A percentile compares a stretch with the other conserved stretches of the same genome.
These are phyloP conservation scores for Vireo altiloquus DNA, from an alignment of 2,113 vertebrate species.

Conservation along the genomic window DNA sequence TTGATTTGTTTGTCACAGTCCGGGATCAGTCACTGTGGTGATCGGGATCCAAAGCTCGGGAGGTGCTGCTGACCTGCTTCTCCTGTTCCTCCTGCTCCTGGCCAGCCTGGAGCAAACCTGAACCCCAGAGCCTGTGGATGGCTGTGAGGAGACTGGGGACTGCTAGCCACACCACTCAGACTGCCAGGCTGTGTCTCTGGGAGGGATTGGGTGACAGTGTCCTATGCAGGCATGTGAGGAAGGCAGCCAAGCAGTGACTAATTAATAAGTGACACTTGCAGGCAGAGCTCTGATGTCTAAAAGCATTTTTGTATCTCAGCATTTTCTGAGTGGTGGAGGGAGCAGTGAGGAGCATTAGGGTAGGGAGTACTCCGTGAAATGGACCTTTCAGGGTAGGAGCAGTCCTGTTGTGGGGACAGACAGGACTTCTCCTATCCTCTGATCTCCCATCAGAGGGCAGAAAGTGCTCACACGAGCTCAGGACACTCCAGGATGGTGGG, in stretches of 20 bases:
- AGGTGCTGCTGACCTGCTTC: not conserved
- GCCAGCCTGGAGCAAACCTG: not conserved
- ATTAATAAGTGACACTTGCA: not conserved
- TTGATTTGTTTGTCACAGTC: not conserved
- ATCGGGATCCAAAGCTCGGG: rapidly evolving
- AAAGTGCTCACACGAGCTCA: rapidly evolving
- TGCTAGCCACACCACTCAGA: not conserved
- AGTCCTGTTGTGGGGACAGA: not conserved
- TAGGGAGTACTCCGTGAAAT: not conserved
- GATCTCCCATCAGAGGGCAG: not conserved
- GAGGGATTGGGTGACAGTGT: not conserved
- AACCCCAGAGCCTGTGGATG: too few species aligned
- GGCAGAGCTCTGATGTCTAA: not conserved
- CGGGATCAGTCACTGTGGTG: rapidly evolving
- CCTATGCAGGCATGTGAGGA: not conserved
- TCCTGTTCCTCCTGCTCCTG: not conserved
- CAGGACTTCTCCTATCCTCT: too few species aligned
- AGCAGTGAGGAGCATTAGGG: not conserved
- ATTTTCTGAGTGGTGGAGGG: not conserved
- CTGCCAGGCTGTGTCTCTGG: not conserved
- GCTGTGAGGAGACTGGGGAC: not conserved
- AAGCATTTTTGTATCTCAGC: not conserved
- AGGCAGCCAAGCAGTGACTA: not conserved
- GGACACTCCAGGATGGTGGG: not conserved
- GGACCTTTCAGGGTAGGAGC: not conserved